These are phyloP conservation scores for Glareola pratincola DNA, from an alignment of 2,113 vertebrate species.

Conservation along the genomic window DNA sequence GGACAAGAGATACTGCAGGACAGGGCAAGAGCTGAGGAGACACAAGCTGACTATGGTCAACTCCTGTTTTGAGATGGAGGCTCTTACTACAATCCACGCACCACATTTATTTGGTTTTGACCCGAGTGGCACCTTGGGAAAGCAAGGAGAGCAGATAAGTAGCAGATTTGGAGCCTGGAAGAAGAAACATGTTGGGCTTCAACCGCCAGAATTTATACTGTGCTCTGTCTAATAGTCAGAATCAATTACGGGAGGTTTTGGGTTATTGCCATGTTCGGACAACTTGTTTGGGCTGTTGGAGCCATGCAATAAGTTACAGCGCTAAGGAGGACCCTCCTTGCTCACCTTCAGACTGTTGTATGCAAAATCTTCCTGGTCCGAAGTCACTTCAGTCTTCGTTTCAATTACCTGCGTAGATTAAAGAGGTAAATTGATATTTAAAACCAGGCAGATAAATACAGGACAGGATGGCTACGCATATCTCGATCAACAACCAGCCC, in stretches of 20 bases:
- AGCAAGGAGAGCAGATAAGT: rapidly evolving
- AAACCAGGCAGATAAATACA: neutral
- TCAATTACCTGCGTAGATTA: constrained; percentile 71
- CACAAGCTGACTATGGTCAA: neutral
- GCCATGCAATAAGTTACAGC: neutral
- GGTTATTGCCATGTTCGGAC: rapidly evolving
- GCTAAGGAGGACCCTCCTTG: neutral
- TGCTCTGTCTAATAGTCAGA: neutral
- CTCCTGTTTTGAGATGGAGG: neutral
- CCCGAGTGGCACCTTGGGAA: neutral
- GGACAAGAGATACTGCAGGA: neutral
- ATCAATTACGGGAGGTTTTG: neutral
- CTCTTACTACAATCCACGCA: neutral
- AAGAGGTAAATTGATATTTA: neutral
- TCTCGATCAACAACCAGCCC: neutral
- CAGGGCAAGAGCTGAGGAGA: neutral
- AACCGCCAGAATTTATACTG: neutral
- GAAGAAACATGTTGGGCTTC: neutral
- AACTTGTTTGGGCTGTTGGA: neutral
- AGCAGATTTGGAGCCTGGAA: neutral
- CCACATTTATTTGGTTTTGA: neutral
- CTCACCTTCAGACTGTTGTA: constrained; percentile 95
- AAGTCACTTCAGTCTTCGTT: constrained; percentile 59
- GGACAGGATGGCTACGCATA: neutral
- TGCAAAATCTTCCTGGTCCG: constrained; percentile 81